Conservation (phyloP, 2,888 invertebrate genomes). For the Deroplatys truncata region DNA sequence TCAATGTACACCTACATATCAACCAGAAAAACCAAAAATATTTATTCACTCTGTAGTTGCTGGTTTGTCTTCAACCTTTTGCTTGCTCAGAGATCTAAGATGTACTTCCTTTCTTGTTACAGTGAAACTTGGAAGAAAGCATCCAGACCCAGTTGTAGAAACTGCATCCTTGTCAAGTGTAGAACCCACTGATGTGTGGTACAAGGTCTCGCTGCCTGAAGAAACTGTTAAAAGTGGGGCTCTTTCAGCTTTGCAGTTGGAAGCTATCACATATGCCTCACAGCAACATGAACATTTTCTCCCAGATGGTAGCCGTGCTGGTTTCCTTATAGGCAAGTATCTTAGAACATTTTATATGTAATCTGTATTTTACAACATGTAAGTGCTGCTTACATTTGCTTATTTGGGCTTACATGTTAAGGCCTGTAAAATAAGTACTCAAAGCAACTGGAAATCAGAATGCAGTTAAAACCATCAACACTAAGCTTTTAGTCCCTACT, state of each 20-base stretch:
- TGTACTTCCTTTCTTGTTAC: conserved; percentile 33
- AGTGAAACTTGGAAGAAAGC: conserved; percentile 91
- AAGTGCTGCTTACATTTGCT: neutral
- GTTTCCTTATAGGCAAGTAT: conserved; percentile 80
- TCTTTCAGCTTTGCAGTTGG: conserved; percentile 92
- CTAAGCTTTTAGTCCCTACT: no score
- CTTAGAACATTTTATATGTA: neutral
- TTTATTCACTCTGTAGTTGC: no score
- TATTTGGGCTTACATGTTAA: neutral
- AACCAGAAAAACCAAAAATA: no score
- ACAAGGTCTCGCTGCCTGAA: conserved; percentile 76
- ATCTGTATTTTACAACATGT: neutral
- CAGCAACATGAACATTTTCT: conserved; percentile 93
- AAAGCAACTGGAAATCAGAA: no score
- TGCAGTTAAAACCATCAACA: no score
- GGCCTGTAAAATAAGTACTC: no score
- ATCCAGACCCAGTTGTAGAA: conserved; percentile 98
- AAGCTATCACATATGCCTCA: conserved; percentile 94
- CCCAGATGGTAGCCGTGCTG: conserved; percentile 85
- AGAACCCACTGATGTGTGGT: conserved; percentile 90
- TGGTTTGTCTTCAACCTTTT: neutral
- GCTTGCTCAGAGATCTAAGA: neutral
- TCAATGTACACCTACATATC: no score
- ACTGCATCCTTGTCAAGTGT: conserved; percentile 96
- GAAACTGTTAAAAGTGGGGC: conserved; percentile 79